Evolutionary conservation across 2,113 vertebrate species (phyloP), one percentile per base, ranked within the genome.

Genomic region (Hemibagrus wyckioides): DNA sequence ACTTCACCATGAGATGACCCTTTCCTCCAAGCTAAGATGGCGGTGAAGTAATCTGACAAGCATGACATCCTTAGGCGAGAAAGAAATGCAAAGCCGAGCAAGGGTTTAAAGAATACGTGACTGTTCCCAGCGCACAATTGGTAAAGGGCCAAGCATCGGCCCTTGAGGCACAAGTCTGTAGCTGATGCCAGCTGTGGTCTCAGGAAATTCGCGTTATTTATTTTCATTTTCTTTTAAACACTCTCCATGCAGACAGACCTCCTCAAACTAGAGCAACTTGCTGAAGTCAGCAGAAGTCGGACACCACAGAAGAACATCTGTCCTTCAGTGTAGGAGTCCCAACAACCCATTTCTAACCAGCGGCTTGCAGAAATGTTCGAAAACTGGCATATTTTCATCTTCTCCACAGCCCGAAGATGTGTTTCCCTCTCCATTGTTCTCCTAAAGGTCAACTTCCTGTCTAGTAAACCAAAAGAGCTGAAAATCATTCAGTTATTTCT

Each of bases 261-360:
- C 23, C 57, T 33, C 13, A 71, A 6, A n/a, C 13, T 39, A n/a
- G n/a, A n/a, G n/a, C n/a, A n/a, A 71, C 15, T 36, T 71, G n/a
- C 21, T 52, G 13, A 52, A 33, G 61, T 67, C 61, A 50, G 61
- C n/a, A 2, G 9, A 1, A 30, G 28, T 67, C 39, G 4, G 52
- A 50, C 6, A n/a, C 5, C 1, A 80, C 79, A 80, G 30, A 57
- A 80, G 79, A 39, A 33, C 50, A 21, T 80, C 77, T 80, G 77
- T 80, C 56, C 56, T 19, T 14, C n/a, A 56, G 77, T 80, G 77
- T 56, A 80, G 77, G 52, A 80, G 33, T 59, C 54, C 15, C n/a
- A 52, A 48, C 9, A 54, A 0, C 23, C 21, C 33, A 8, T 59
- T 57, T 25, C 54, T 39, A 21, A 59, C 6, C 36, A 14, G 1